Evolutionary conservation across 2,113 vertebrate species (phyloP).

Genomic region (Meles meles): DNA sequence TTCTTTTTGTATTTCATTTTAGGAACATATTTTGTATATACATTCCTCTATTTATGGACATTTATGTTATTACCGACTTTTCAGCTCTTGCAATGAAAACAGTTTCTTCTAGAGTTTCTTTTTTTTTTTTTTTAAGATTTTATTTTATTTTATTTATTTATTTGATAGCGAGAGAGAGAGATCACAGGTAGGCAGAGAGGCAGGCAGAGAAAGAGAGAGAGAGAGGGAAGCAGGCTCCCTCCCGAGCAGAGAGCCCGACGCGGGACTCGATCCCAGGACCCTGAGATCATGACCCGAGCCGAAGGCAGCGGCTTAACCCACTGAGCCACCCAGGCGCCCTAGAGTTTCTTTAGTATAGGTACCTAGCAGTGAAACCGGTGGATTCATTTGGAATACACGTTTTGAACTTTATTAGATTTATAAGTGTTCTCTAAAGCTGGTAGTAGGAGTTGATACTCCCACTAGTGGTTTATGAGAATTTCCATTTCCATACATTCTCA

Average conservation of each 20-base stretch:
- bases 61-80: not conserved
- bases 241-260: too few relatives aligned
- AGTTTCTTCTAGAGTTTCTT: not conserved
- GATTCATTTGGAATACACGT: not conserved
- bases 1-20: not conserved
- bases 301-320: too few relatives aligned
- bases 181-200: too few relatives aligned
- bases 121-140: too few relatives aligned
- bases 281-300: too few relatives aligned
- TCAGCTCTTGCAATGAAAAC: not conserved
- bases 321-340: too few relatives aligned
- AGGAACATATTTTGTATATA: not conserved
- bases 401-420: not conserved
- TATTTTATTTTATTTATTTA: too few relatives aligned
- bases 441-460: not conserved
- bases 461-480: not conserved
- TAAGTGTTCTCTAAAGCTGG: not conserved
- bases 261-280: too few relatives aligned
- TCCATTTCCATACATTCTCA: not conserved
- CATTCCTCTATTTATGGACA: not conserved
- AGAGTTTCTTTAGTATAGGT: not conserved
- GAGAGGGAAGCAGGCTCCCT: too few relatives aligned
- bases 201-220: too few relatives aligned
- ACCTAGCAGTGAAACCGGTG: not conserved
- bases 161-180: too few relatives aligned